These are phyloP conservation scores for Isurus oxyrinchus DNA, from an alignment of 2,113 vertebrate genomes.

Conservation along the genomic window DNA sequence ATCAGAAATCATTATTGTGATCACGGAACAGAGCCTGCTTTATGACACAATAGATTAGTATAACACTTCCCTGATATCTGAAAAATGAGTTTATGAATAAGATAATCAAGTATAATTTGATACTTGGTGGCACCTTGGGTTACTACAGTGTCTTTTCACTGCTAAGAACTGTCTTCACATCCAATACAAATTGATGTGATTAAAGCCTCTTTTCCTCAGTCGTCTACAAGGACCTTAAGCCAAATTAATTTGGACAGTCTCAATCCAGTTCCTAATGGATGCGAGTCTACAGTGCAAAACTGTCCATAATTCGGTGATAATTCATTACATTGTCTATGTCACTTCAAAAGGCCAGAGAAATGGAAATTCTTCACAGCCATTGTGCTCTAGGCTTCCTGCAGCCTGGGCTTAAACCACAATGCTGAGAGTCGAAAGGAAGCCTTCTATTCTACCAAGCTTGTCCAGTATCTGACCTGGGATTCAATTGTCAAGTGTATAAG, in stretches of 20 bases:
- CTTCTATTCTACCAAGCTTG: background rate
- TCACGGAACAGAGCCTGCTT: background rate
- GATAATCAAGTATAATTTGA: constrained; percentile 2
- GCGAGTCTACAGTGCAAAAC: background rate
- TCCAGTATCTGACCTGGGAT: background rate
- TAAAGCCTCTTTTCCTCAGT: background rate
- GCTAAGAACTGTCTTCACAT: background rate
- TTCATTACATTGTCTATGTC: background rate
- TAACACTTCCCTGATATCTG: background rate
- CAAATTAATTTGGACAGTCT: constrained; percentile 11
- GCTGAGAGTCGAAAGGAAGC: too few relatives aligned
- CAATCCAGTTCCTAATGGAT: constrained; percentile 5
- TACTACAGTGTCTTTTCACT: background rate
- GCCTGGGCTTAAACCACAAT: background rate
- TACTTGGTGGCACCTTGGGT: background rate
- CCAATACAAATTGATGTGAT: background rate
- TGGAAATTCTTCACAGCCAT: background rate
- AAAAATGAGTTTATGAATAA: background rate
- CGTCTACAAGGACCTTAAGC: background rate
- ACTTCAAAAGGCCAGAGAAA: background rate
- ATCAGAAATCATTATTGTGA: background rate
- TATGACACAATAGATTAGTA: background rate
- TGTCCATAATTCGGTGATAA: background rate
- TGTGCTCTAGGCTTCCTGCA: background rate
- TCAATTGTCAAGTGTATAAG: background rate